A percentile compares a stretch with the other conserved stretches of the same genome.
phyloP scores from a whole-genome alignment of 64 coral and sea anemone genomes.

The Montipora cactus region DNA sequence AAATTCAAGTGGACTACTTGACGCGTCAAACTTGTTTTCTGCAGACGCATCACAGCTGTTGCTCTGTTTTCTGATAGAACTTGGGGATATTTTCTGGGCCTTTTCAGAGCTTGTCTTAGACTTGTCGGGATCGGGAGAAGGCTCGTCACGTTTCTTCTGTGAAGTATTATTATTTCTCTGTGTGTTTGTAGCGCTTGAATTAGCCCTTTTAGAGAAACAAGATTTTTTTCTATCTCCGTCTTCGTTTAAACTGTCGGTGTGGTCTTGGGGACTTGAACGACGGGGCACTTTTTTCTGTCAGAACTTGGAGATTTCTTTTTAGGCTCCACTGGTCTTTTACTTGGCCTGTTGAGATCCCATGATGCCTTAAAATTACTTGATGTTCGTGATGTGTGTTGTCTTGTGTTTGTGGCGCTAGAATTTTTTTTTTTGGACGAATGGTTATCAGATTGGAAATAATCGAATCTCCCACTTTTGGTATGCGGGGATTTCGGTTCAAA shows the following conservation, averaged over 20 bases:
- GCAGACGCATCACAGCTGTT: background rate
- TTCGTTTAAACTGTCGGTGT: too few relatives aligned
- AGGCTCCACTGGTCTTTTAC: background rate
- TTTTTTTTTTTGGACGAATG: background rate
- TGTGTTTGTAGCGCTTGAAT: too few relatives aligned
- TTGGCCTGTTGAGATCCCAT: background rate
- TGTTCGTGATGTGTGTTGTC: background rate
- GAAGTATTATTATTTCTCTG: too few relatives aligned
- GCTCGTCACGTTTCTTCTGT: too few relatives aligned
- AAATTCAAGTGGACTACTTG: background rate
- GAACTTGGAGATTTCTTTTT: background rate
- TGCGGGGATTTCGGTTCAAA: background rate
- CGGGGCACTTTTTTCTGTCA: background rate
- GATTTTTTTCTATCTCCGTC: too few relatives aligned
- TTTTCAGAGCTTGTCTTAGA: too few relatives aligned
- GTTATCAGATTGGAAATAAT: background rate
- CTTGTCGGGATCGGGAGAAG: too few relatives aligned
- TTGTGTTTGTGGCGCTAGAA: background rate
- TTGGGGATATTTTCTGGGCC: too few relatives aligned
- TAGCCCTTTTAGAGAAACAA: too few relatives aligned
- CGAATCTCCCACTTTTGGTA: background rate
- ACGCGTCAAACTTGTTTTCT: background rate
- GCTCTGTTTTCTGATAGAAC: background rate
- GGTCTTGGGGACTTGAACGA: too few relatives aligned
- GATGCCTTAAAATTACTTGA: background rate